These are phyloP conservation scores for Bicyclus anynana DNA, from an alignment of 1,140 invertebrate species.

Conservation along the genomic window DNA sequence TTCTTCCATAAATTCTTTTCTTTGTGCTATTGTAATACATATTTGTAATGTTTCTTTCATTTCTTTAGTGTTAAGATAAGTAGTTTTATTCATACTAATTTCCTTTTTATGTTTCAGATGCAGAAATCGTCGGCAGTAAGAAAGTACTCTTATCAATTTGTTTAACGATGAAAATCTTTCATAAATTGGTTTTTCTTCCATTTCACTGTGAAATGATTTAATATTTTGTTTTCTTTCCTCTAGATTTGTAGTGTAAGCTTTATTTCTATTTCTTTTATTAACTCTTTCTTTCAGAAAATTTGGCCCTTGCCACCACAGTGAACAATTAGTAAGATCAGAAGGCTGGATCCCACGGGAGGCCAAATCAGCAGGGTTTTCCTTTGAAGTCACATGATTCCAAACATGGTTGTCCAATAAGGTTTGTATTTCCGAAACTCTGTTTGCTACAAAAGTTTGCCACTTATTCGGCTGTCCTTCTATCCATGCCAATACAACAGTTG, in stretches of 20 bases:
- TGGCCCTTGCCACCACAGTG: conserved; percentile 28
- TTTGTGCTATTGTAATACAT: conserved; percentile 22
- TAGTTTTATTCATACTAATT: no score
- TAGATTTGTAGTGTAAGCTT: no score
- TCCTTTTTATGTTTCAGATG: conserved; percentile 16
- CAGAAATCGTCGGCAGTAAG: conserved; percentile 26
- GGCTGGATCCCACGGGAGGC: conserved; percentile 46
- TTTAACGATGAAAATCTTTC: conserved; percentile 27
- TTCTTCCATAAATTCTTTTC: conserved; percentile 19
- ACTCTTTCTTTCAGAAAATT: conserved; percentile 18
- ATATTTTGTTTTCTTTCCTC: no score
- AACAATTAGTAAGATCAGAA: conserved; percentile 8
- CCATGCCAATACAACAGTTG: conserved; percentile 38
- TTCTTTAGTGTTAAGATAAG: conserved; percentile 11
- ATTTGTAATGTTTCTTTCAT: conserved; percentile 17
- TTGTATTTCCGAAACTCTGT: conserved; percentile 56
- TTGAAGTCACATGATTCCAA: conserved; percentile 44
- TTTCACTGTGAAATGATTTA: conserved; percentile 3
- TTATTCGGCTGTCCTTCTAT: conserved; percentile 28
- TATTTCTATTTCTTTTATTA: conserved; percentile 12
- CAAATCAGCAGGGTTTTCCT: no score
- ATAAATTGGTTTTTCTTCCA: conserved; percentile 10
- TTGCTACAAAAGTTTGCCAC: conserved; percentile 51
- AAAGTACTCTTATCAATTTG: conserved; percentile 31
- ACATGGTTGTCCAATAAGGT: conserved; percentile 30